Evolutionary conservation across 2,113 vertebrate species (phyloP).

Genomic region (Candoia aspera): DNA sequence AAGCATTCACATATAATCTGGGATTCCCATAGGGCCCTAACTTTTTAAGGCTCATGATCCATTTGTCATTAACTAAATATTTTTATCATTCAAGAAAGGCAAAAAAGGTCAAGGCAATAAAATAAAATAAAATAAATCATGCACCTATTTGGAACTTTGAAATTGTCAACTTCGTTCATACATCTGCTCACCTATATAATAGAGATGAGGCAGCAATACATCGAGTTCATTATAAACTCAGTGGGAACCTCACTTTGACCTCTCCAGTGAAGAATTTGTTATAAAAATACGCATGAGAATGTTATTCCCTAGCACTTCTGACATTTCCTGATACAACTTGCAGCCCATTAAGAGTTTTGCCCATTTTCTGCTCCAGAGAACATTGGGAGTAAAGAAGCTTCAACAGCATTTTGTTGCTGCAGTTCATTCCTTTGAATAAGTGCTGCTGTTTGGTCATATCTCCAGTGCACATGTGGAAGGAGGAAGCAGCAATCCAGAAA

Average conservation of each 20-base stretch:
- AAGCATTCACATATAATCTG: neutral
- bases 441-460: neutral
- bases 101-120: constrained; percentile 10
- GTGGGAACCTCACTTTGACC: neutral
- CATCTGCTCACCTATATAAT: neutral
- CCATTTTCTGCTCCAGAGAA: neutral
- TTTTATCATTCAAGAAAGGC: neutral
- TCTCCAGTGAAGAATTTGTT: neutral
- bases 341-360: neutral
- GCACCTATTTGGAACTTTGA: neutral
- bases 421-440: neutral
- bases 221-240: neutral
- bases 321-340: neutral
- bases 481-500: neutral
- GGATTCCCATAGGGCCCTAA: neutral
- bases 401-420: neutral
- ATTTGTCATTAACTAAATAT: neutral
- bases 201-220: neutral
- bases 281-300: neutral
- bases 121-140: neutral
- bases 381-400: neutral
- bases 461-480: neutral
- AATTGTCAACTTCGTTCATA: neutral
- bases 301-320: neutral
- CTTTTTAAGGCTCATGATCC: neutral